phyloP scores from a whole-genome alignment of 2,888 invertebrate species.

The Mellilla xanthometata region DNA sequence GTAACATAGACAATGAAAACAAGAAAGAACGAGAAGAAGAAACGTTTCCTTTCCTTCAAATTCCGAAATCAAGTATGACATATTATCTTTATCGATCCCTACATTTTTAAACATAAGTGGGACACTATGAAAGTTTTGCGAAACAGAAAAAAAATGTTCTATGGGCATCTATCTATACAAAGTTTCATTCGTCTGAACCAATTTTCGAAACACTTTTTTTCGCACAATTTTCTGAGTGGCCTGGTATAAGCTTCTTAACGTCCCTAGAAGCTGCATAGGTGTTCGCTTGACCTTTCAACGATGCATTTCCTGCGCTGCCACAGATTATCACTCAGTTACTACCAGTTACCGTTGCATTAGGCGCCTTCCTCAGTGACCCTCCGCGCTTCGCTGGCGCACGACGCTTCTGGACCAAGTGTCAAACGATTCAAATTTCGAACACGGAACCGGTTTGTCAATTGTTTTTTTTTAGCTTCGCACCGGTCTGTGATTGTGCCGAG shows the following conservation, averaged over 20 bases:
- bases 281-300: constrained; percentile 23
- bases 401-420: constrained; percentile 57
- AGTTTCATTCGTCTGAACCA: no score
- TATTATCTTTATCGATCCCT: no score
- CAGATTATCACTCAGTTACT: background rate
- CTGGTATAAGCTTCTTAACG: background rate
- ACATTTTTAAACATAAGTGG: no score
- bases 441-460: constrained; percentile 26
- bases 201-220: no score
- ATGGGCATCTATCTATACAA: no score
- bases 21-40: no score
- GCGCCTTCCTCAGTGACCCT: constrained; percentile 49
- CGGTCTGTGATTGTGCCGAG: constrained; percentile 9
- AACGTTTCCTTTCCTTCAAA: no score
- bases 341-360: constrained; percentile 25
- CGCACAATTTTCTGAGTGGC: no score
- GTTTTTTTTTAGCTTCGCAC: constrained; percentile 16
- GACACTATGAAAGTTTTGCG: no score
- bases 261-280: constrained; percentile 2
- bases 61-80: no score
- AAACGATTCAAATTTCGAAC: constrained; percentile 25
- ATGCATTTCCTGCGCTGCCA: constrained; percentile 23
- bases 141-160: no score
- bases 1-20: no score
- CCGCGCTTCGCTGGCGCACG: constrained; percentile 56